Evolutionary conservation across 2,797 vertebrate species (phyloP).

Genomic region (Helostoma temminkii): DNA sequence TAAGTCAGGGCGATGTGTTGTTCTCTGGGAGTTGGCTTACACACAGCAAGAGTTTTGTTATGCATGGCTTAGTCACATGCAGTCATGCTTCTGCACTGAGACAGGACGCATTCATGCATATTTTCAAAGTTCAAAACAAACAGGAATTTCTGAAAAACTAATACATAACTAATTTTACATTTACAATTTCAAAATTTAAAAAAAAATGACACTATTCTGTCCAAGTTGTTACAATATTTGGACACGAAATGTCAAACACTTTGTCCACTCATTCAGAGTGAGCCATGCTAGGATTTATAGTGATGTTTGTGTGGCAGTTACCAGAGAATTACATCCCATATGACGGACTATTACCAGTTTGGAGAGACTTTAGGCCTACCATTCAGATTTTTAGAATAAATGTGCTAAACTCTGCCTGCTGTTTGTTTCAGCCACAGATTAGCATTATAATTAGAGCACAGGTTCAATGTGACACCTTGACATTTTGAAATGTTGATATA

Average conservation of each 20-base stretch:
- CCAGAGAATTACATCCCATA: constrained; percentile 21
- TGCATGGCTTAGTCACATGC: neutral
- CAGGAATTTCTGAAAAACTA: neutral
- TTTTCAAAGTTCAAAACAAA: neutral
- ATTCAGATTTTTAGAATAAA: neutral
- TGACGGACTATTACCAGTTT: neutral
- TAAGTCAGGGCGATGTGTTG: neutral
- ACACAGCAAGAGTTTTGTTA: neutral
- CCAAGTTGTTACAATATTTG: neutral
- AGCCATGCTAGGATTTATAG: neutral
- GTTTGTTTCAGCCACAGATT: constrained; percentile 13
- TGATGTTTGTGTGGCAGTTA: constrained; percentile 5
- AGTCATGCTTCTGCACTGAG: neutral
- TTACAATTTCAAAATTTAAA: neutral
- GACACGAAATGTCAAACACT: neutral
- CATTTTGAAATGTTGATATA: constrained; percentile 45
- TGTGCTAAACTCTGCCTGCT: neutral
- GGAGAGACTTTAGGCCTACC: too few species aligned
- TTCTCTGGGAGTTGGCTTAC: constrained; percentile 18
- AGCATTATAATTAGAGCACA: neutral
- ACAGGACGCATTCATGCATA: neutral
- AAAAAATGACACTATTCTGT: neutral
- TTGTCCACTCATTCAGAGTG: neutral
- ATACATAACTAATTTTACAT: neutral
- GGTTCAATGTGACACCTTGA: constrained; percentile 25